A percentile compares a stretch with the other conserved stretches of the same genome.
Evolutionary conservation across 2,888 invertebrate species (phyloP).

Genomic region (Brenthis ino): DNA sequence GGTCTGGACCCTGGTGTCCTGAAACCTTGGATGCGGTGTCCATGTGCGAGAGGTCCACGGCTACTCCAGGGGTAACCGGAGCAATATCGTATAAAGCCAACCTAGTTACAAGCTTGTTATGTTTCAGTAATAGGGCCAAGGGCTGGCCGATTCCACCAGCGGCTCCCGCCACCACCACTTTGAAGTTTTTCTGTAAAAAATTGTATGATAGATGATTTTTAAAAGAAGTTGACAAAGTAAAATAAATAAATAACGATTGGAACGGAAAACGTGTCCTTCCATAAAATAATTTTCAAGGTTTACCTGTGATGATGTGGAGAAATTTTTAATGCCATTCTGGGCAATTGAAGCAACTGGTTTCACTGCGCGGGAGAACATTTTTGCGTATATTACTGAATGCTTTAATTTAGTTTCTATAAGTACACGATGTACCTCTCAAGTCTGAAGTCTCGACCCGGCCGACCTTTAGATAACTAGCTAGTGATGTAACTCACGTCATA

Average conservation of each 20-base stretch:
- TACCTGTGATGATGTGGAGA: slow-evolving; percentile 84
- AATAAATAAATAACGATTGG: neutral
- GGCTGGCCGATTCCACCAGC: slow-evolving; percentile 99
- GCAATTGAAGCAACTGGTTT: slow-evolving; percentile 78
- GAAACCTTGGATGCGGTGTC: slow-evolving; percentile 92
- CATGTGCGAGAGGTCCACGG: slow-evolving; percentile 98
- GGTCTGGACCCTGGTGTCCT: slow-evolving; percentile 89
- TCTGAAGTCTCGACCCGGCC: slow-evolving; percentile 48
- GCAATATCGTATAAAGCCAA: slow-evolving; percentile 95
- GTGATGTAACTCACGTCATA: slow-evolving; percentile 40
- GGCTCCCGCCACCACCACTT: slow-evolving; percentile 98
- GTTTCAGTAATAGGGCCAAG: slow-evolving; percentile 94
- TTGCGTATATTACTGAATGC: slow-evolving; percentile 21
- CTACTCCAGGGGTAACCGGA: slow-evolving; percentile 95
- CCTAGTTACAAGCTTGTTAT: slow-evolving; percentile 91
- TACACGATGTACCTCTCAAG: slow-evolving; percentile 39
- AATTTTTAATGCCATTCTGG: slow-evolving; percentile 82
- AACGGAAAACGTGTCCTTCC: slow-evolving; percentile 12
- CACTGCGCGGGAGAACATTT: slow-evolving; percentile 85
- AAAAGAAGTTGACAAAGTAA: neutral
- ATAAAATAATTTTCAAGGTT: slow-evolving; percentile 19
- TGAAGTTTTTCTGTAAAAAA: slow-evolving; percentile 86
- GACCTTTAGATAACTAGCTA: slow-evolving; percentile 52
- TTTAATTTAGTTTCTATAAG: slow-evolving; percentile 28
- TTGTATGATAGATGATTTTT: neutral